Evolutionary conservation across 1,140 invertebrate species (phyloP), one percentile per base, ranked within the genome.

Genomic region (Zaprionus tsacasi): DNA sequence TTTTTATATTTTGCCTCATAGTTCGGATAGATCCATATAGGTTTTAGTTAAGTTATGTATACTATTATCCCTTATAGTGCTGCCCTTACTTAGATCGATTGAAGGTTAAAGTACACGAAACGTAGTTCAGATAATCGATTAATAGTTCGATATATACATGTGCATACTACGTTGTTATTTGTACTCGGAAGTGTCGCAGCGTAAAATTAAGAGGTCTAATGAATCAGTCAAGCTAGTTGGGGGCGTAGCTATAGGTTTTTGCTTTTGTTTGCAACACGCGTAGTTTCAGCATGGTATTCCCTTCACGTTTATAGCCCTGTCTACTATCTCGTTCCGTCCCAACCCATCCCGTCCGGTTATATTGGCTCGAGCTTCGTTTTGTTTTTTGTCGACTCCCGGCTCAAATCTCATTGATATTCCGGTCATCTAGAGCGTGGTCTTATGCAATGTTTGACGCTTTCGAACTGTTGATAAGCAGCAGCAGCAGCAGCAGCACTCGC

Each of bases 341-440:
- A 10, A 13, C 17, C 52, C 27, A 30, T 2, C 27, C 6, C 50
- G 12, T 43, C 4, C 13, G 40, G 40, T 45, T 45, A 45, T 15
- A 25, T 6, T 13, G 13, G 21, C 15, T 11, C 45, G 45, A 50
- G 45, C 45, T 25, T 4, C 17, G 45, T 50, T 50, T 50, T 50
- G 45, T 50, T 1, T 21, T 21, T 21, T 50, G 17, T 10, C 2
- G 45, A 50, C 45, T 50, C 45, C 21, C 45, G 45, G 8, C 45
- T 50, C 17, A 50, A 48, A 78, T 69, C 78, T 83, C 85, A 88
- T 88, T 89, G 85, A 88, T 83, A 88, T 88, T 77, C 85, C 66
- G 70, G 70, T 48, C 76, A 77, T 65, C 57, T 25, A 25, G 63
- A 65, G 45, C 38, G 65, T 38, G 59, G 36, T 56, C 76, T 86